Evolutionary conservation across 2,113 vertebrate species (phyloP).

Genomic region (Gila orcuttii): DNA sequence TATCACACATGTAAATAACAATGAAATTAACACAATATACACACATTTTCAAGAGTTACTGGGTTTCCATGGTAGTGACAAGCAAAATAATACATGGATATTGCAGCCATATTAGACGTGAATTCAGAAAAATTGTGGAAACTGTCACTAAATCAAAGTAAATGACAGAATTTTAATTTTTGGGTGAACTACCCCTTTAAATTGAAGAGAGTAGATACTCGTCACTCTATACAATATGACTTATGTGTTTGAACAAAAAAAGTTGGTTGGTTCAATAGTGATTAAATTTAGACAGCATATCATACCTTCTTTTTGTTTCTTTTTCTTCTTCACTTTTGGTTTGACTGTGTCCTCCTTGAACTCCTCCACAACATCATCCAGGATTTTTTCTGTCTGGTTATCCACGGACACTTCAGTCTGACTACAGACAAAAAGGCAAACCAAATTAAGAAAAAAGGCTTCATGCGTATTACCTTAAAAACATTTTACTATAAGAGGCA

Average conservation of each 20-base stretch:
- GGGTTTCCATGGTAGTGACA: not conserved
- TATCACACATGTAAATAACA: not conserved
- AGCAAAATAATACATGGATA: not conserved
- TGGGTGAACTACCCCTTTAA: too few species aligned
- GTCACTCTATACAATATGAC: too few species aligned
- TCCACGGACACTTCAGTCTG: constrained; percentile 48
- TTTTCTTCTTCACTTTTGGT: constrained; percentile 83
- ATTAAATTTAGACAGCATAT: not conserved
- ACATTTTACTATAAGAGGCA: not conserved
- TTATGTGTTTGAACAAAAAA: too few species aligned
- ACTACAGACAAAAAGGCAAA: constrained; percentile 63
- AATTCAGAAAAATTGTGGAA: not conserved
- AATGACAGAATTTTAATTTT: too few species aligned
- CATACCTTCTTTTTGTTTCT: constrained; percentile 81
- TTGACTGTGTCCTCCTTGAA: constrained; percentile 66
- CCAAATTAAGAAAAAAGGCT: not conserved
- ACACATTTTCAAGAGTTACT: too few species aligned
- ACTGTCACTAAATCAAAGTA: too few species aligned
- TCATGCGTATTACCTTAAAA: not conserved
- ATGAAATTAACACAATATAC: not conserved
- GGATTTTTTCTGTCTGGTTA: constrained; percentile 58
- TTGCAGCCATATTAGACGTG: not conserved
- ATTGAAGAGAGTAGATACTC: not conserved
- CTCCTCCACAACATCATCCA: constrained; percentile 61
- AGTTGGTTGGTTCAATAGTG: too few species aligned